phyloP scores from a whole-genome alignment of 35 echinoderm and acorn worm genomes.

The Acanthaster planci region DNA sequence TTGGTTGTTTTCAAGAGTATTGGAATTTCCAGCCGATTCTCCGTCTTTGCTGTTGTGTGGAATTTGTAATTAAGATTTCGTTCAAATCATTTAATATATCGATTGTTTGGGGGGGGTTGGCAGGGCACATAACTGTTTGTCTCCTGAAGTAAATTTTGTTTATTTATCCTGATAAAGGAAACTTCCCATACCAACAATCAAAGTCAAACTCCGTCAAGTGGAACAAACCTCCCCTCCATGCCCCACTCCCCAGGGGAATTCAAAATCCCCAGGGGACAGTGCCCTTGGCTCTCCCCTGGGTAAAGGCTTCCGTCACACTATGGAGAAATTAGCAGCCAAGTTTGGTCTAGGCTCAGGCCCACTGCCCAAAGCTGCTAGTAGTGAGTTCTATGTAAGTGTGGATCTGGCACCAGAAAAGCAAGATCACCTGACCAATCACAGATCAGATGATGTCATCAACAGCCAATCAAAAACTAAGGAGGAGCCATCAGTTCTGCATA shows the following conservation, averaged over 20 bases:
- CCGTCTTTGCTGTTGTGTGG: too few species aligned
- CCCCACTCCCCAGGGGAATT: not conserved
- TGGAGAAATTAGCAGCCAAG: constrained; percentile 63
- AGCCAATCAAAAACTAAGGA: not conserved
- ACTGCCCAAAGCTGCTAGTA: not conserved
- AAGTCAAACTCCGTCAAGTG: constrained; percentile 50
- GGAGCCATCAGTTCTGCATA: not conserved
- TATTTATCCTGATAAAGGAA: constrained; percentile 18
- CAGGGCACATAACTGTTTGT: too few species aligned
- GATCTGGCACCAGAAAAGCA: constrained; percentile 27
- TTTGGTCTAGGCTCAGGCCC: constrained; percentile 32
- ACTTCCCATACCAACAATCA: constrained; percentile 38
- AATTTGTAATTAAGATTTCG: too few species aligned
- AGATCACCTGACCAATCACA: constrained; percentile 14
- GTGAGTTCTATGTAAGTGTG: constrained; percentile 42
- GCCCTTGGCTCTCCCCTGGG: constrained; percentile 26
- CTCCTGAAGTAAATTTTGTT: too few species aligned
- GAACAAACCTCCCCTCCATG: not conserved
- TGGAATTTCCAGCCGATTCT: too few species aligned
- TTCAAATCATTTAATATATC: too few species aligned
- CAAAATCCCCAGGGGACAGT: not conserved
- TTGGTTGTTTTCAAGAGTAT: too few species aligned
- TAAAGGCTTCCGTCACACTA: constrained; percentile 43
- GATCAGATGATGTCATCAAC: not conserved
- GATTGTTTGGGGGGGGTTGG: too few species aligned